Evolutionary conservation across 2,113 vertebrate species (phyloP), one percentile per base, ranked within the genome.

Genomic region (Pholis gunnellus): DNA sequence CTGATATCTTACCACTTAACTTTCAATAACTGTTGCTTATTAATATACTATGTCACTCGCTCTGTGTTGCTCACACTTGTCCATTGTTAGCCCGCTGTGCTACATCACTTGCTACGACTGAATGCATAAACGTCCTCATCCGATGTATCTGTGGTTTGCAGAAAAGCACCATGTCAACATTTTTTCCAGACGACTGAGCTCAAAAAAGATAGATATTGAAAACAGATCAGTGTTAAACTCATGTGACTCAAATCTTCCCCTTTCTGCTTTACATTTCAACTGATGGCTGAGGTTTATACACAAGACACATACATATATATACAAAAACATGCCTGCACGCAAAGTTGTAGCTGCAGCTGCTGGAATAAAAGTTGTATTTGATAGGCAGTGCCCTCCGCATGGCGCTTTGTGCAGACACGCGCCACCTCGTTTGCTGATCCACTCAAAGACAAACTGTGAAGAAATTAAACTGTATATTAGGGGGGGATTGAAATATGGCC

Each of bases 381-480:
- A 78, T 65, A 29, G 76, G 50, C 65, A 13, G 20, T 40, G 9
- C 71, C n/a, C 67, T 79, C 80, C 66, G 72, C 75, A n/a, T n/a
- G 34, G 40, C 3, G 11, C 57, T 76, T 65, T 72, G 82, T 14
- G 50, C n/a, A 61, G 68, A 72, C 79, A 50, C 38, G 0, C 42
- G 38, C 38, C 81, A 36, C 59, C 71, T 72, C 36, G 36, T 65
- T 69, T 57, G 38, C 75, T 18, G 57, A 78, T 50, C 79, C 78
- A 52, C 67, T 83, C 76, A 61, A 48, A 90, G 81, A 75, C 59
- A 40, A 79, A 65, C 72, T 46, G 72, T 70, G 77, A 73, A 89
- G 71, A 75, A 82, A 89, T 91, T 79, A 79, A 83, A 81, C 27
- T 50, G 48, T 34, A 65, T 40, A 56, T 44, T 27, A 31, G 36